A percentile compares a stretch with the other conserved stretches of the same genome.
Evolutionary conservation across 2,888 invertebrate genomes (phyloP).

Genomic region (Chalcosyrphus nemorum): DNA sequence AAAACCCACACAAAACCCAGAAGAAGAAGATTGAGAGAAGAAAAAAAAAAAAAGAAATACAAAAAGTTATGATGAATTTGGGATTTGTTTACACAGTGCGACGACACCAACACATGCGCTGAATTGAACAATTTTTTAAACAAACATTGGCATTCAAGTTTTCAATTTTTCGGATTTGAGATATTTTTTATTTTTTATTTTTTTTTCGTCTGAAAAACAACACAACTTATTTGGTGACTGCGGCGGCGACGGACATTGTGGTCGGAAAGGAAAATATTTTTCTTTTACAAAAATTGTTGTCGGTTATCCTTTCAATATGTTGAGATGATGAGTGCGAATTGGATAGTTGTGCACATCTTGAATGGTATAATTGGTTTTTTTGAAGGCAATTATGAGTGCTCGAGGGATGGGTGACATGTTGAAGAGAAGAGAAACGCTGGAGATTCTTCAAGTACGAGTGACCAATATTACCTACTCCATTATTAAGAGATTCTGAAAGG

Average conservation of each 20-base stretch:
- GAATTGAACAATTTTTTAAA: conserved; percentile 48
- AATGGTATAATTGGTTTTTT: conserved; percentile 3
- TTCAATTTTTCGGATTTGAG: conserved; percentile 24
- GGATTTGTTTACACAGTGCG: conserved; percentile 56
- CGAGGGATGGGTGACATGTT: background rate
- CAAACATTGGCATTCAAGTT: conserved; percentile 56
- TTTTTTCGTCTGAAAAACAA: conserved; percentile 17
- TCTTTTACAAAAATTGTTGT: background rate
- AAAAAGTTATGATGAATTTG: conserved; percentile 6
- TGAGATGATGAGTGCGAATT: background rate
- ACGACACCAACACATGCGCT: conserved; percentile 25
- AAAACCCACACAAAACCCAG: conserved; percentile 20
- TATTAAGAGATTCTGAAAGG: no score
- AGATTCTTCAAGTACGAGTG: no score
- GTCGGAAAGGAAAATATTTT: conserved; percentile 44
- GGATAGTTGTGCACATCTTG: background rate
- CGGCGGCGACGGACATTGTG: conserved; percentile 24
- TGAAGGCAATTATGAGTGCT: background rate
- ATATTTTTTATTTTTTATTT: no score
- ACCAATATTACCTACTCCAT: no score
- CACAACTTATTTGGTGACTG: background rate
- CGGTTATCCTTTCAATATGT: conserved; percentile 2
- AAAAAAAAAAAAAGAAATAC: conserved; percentile 36
- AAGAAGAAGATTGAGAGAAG: background rate
- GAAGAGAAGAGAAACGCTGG: background rate